Conservation (phyloP, 2,113 vertebrate genomes). For the Amblyopsis rosae region DNA sequence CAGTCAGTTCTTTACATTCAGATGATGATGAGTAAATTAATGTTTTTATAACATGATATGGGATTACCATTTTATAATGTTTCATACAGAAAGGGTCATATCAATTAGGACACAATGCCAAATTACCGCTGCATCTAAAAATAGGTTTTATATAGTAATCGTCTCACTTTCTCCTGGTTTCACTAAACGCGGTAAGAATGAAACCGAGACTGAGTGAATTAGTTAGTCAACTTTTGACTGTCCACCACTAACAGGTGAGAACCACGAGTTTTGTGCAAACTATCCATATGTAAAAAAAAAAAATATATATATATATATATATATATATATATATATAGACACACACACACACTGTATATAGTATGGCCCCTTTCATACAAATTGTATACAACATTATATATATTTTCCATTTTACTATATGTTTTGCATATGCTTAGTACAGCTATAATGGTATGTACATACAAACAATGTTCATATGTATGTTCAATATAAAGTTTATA, state of each 20-base stretch:
- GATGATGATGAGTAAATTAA: neutral
- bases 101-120: neutral
- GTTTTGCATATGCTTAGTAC: too few species aligned
- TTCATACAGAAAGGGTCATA: conserved; percentile 5
- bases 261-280: conserved; percentile 50
- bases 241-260: conserved; percentile 33
- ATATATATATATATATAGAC: too few species aligned
- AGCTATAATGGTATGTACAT: neutral
- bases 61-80: conserved; percentile 2
- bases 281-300: too few species aligned
- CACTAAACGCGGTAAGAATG: conserved; percentile 43
- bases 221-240: conserved; percentile 38
- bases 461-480: neutral
- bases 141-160: conserved; percentile 38
- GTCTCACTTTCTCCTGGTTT: conserved; percentile 56
- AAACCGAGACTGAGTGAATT: conserved; percentile 65
- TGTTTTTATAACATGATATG: neutral
- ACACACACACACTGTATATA: too few species aligned
- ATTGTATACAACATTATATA: too few species aligned
- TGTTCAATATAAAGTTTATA: too few species aligned
- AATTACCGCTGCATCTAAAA: neutral
- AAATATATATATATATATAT: too few species aligned
- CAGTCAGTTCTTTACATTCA: neutral
- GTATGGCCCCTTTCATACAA: too few species aligned
- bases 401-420: too few species aligned